Evolutionary conservation across 2,888 invertebrate genomes (phyloP).

Genomic region (Spodoptera picta): DNA sequence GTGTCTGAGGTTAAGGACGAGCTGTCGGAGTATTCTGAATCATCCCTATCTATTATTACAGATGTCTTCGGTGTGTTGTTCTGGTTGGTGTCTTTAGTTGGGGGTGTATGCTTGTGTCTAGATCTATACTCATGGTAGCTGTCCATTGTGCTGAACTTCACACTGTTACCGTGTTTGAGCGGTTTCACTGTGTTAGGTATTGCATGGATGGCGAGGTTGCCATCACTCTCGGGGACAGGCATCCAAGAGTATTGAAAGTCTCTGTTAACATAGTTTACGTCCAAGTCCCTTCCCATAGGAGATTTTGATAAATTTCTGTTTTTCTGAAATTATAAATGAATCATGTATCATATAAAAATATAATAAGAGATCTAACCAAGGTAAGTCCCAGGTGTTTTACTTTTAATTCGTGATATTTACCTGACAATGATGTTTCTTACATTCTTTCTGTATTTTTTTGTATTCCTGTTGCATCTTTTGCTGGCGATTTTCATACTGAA

Average conservation of each 20-base stretch:
- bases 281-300: constrained; percentile 53
- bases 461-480: constrained; percentile 78
- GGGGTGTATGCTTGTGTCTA: constrained; percentile 83
- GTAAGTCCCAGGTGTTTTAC: not conserved
- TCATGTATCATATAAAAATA: too few species aligned
- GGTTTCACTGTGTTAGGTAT: constrained; percentile 73
- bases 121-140: constrained; percentile 85
- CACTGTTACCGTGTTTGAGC: constrained; percentile 71
- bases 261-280: constrained; percentile 59
- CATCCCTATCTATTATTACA: constrained; percentile 63
- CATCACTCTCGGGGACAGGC: constrained; percentile 83
- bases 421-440: constrained; percentile 62
- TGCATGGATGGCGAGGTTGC: constrained; percentile 77
- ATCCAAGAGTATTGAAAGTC: constrained; percentile 84
- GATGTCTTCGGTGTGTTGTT: constrained; percentile 58
- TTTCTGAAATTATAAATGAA: constrained; percentile 61
- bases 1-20: constrained; percentile 66
- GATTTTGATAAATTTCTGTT: constrained; percentile 62
- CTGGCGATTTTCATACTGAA: constrained; percentile 72
- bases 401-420: constrained; percentile 21
- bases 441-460: constrained; percentile 76
- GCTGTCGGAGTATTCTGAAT: constrained; percentile 61
- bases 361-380: too few species aligned
- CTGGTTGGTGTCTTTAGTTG: constrained; percentile 74
- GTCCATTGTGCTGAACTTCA: constrained; percentile 80